phyloP scores from a whole-genome alignment of 2,113 vertebrate genomes.

The Carettochelys insculpta region DNA sequence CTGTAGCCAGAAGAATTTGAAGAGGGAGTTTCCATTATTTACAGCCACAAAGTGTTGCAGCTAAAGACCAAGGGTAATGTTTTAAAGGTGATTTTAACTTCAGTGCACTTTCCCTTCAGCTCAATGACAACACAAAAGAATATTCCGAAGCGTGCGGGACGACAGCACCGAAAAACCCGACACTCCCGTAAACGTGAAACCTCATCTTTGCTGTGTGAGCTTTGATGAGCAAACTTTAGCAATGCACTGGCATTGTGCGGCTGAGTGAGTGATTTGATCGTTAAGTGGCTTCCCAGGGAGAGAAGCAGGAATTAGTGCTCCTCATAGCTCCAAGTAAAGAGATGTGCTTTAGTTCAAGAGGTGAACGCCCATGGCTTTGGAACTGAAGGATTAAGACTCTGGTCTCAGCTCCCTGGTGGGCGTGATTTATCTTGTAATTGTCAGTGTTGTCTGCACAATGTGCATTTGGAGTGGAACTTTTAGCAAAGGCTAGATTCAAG shows the following conservation, averaged over 20 bases:
- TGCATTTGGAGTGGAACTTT: slow-evolving; percentile 17
- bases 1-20: rapidly evolving
- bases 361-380: background rate
- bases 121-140: background rate
- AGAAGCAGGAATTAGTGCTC: background rate
- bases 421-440: slow-evolving; percentile 41
- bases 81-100: background rate
- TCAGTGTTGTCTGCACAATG: background rate
- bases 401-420: background rate
- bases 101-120: background rate
- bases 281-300: rapidly evolving
- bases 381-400: background rate
- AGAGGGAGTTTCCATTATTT: background rate
- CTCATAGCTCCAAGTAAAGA: background rate
- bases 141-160: background rate
- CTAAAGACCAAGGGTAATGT: background rate
- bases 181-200: rapidly evolving
- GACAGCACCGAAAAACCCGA: background rate
- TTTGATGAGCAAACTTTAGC: rapidly evolving
- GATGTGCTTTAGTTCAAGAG: background rate
- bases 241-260: rapidly evolving
- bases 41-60: background rate
- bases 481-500: slow-evolving; percentile 6
- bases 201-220: background rate
- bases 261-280: background rate